phyloP scores from a whole-genome alignment of 2,797 vertebrate genomes.

The Acanthiza pusilla region DNA sequence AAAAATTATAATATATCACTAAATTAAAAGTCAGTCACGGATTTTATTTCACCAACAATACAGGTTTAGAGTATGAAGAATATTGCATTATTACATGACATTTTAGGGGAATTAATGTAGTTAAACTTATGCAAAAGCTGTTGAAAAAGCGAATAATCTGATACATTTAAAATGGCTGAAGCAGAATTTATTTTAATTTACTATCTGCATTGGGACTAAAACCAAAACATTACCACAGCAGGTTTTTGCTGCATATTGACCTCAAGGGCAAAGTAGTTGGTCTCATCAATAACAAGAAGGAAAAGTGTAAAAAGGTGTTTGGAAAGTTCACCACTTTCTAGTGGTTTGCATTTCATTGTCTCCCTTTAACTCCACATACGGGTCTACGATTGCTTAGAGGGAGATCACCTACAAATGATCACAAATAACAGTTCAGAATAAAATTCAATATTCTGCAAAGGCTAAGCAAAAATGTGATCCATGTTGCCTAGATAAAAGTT shows the following conservation, averaged over 20 bases:
- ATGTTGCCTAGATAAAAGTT: background rate
- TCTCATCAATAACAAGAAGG: background rate
- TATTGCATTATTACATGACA: background rate
- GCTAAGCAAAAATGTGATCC: background rate
- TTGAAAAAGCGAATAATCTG: background rate
- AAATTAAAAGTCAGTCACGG: background rate
- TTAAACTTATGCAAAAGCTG: background rate
- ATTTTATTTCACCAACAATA: background rate
- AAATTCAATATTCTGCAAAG: background rate
- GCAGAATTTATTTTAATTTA: background rate
- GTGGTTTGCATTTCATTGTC: background rate
- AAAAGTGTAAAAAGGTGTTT: background rate
- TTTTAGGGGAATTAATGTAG: background rate
- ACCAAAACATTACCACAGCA: background rate
- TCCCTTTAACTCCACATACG: background rate
- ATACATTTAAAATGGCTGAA: background rate
- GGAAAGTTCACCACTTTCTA: constrained; percentile 4
- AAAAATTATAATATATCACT: background rate
- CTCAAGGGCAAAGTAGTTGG: background rate
- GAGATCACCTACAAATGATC: background rate
- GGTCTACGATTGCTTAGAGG: background rate
- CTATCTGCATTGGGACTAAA: constrained; percentile 15
- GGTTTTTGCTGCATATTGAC: background rate
- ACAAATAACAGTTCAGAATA: background rate
- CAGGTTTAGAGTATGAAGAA: background rate